phyloP scores from a whole-genome alignment of 1,140 invertebrate species.

The Reticulitermes speratus region DNA sequence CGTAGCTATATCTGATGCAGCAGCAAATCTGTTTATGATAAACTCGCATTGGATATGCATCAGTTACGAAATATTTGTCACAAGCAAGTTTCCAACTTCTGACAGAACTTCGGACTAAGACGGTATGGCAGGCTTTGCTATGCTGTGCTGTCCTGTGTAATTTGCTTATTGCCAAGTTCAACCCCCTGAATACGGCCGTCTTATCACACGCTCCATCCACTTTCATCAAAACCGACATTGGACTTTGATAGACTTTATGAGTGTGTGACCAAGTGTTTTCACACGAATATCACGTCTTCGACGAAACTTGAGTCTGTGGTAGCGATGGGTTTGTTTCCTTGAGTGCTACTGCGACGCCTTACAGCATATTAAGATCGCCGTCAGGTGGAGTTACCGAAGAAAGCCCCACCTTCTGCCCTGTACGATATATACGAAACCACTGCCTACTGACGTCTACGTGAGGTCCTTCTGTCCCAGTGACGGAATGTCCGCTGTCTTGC shows the following conservation, averaged over 20 bases:
- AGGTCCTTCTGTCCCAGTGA: not conserved
- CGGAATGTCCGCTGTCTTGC: not conserved
- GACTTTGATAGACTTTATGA: not conserved
- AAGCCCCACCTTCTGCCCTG: not conserved
- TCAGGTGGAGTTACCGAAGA: slow-evolving; percentile 2
- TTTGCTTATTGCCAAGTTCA: slow-evolving; percentile 9
- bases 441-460: not conserved
- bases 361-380: not conserved
- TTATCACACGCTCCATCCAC: not conserved
- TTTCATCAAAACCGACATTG: slow-evolving; percentile 14
- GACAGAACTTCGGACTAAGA: not conserved
- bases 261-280: slow-evolving; percentile 12
- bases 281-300: slow-evolving; percentile 5
- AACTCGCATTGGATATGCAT: not conserved
- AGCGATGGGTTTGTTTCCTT: not conserved
- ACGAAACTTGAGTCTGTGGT: not conserved
- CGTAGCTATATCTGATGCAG: not conserved
- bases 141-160: not conserved
- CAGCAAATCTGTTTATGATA: not conserved
- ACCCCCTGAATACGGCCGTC: not conserved
- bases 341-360: slow-evolving; percentile 12
- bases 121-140: not conserved
- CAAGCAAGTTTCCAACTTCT: not conserved
- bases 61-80: not conserved
- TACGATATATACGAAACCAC: not conserved